These are phyloP conservation scores for Stegophylla sp. DNA, from an alignment of 2,888 invertebrate genomes.

Conservation along the genomic window DNA sequence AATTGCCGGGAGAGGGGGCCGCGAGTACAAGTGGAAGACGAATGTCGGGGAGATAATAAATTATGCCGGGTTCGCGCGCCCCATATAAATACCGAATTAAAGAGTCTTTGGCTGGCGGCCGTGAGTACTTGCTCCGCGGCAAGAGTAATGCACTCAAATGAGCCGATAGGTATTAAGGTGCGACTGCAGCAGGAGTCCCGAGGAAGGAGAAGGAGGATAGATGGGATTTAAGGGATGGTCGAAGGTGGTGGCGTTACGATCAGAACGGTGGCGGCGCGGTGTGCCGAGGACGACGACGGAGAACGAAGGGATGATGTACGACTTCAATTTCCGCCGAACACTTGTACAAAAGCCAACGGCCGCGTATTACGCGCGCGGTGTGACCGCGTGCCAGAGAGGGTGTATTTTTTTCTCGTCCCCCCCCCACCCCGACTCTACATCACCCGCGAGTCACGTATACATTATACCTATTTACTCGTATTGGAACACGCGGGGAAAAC, in stretches of 20 bases:
- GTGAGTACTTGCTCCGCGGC: too few species aligned
- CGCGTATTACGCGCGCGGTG: too few species aligned
- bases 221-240: neutral
- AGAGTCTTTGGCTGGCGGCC: too few species aligned
- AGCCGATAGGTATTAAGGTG: conserved; percentile 46
- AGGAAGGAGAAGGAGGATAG: neutral
- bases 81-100: too few species aligned
- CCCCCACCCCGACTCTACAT: too few species aligned
- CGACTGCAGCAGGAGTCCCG: conserved; percentile 7
- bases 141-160: conserved; percentile 53
- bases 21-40: neutral
- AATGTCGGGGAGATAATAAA: conserved; percentile 6
- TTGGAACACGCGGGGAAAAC: conserved; percentile 42
- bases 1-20: neutral
- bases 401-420: conserved; percentile 13
- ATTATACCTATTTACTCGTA: neutral
- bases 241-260: neutral
- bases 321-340: conserved; percentile 57
- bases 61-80: neutral
- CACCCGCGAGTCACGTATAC: conserved; percentile 32
- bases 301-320: conserved; percentile 56
- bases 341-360: conserved; percentile 50
- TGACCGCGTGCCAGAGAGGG: conserved; percentile 15
- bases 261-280: neutral
- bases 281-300: too few species aligned